phyloP scores from a whole-genome alignment of 2,113 vertebrate species.

The Ictalurus punctatus region DNA sequence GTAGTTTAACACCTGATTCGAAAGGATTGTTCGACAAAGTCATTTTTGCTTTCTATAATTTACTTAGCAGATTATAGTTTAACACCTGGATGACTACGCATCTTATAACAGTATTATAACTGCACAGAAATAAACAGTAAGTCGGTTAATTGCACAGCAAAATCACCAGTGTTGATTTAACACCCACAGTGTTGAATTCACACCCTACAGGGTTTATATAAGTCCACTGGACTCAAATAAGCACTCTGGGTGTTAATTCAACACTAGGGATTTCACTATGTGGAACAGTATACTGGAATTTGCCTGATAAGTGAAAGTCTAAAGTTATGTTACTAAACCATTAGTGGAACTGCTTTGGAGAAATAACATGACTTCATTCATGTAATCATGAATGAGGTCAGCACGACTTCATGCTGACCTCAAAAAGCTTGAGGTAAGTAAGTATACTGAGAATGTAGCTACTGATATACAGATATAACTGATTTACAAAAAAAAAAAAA shows the following conservation, averaged over 20 bases:
- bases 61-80: not conserved
- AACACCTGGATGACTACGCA: not conserved
- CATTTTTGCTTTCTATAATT: too few relatives aligned
- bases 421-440: not conserved
- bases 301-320: not conserved
- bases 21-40: not conserved
- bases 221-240: too few relatives aligned
- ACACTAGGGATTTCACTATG: too few relatives aligned
- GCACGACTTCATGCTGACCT: too few relatives aligned
- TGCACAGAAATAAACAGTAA: not conserved
- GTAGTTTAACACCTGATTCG: not conserved
- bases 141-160: not conserved
- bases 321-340: not conserved
- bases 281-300: not conserved
- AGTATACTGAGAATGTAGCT: not conserved
- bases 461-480: not conserved
- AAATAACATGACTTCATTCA: not conserved
- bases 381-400: too few relatives aligned
- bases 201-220: too few relatives aligned
- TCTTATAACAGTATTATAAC: not conserved
- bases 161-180: too few relatives aligned
- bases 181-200: too few relatives aligned
- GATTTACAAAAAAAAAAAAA: too few relatives aligned
- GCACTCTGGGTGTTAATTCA: too few relatives aligned
- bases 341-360: not conserved